Evolutionary conservation across 2,797 vertebrate genomes (phyloP), one percentile per base, ranked within the genome.

Genomic region (Notolabrus celidotus): DNA sequence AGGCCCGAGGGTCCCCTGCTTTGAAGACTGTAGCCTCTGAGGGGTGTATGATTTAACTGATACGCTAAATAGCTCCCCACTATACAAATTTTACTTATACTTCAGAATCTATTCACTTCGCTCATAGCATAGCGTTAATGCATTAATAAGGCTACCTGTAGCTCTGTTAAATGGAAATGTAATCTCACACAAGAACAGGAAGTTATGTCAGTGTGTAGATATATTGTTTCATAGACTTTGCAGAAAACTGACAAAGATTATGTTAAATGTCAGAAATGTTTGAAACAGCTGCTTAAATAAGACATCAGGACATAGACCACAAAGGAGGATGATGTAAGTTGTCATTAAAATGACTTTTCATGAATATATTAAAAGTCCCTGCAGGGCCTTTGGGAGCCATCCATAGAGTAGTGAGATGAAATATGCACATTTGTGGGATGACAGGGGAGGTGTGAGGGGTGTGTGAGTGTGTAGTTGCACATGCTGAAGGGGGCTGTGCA

Each of bases 271-370:
- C 23, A 56, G 31, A 52, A 58, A 67, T 42, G 5, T 49, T 43
- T 39, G 10, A n/a, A 34, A 27, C 27, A 56, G 27, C n/a, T 22
- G 22, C 42, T 67, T 33, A 50, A 63, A 60, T 25, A 27, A 56
- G 39, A 62, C 62, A 66, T 45, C 33, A 38, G 25, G 25, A 39
- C 46, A 46, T 31, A 6, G 16, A 39, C 65, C 3, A 49, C 57
- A 43, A 74, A 68, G 59, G 19, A 53, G 45, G 34, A 71, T 68
- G 63, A 78, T 64, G 27, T 47, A 79, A 62, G 17, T 38, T 53
- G 67, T 77, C 67, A 66, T 83, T 75, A 59, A 83, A 85, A 74
- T 63, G 67, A 68, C 47, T 74, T 74, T 71, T 67, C n/a, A 33
- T 54, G 43, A 65, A 51, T 49, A 45, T 74, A 68, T 53, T 65